phyloP scores from a whole-genome alignment of 2,113 vertebrate species.

The Nyctibius bracteatus region DNA sequence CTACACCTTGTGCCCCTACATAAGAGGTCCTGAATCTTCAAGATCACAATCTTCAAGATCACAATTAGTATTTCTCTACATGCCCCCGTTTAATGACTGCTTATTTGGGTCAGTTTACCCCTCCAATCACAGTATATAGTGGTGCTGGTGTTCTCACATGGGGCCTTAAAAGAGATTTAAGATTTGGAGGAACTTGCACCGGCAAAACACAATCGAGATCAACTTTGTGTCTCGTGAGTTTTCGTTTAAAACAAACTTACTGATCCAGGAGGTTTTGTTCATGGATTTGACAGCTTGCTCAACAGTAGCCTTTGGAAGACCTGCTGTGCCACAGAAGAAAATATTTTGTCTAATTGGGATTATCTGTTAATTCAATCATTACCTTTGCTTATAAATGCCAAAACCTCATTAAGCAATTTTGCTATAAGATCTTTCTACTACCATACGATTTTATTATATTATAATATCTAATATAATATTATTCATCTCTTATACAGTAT shows the following conservation, averaged over 20 bases:
- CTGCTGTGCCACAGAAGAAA: background rate
- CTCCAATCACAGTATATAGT: background rate
- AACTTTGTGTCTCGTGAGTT: background rate
- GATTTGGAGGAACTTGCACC: background rate
- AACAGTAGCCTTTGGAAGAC: background rate
- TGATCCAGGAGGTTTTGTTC: background rate
- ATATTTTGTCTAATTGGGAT: background rate
- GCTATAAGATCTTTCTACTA: background rate
- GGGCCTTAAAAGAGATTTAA: background rate
- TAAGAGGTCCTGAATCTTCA: background rate
- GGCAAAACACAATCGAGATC: background rate
- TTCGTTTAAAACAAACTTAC: background rate
- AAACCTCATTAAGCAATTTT: background rate
- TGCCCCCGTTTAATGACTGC: background rate
- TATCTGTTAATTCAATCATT: background rate
- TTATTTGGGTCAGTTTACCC: background rate
- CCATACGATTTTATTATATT: background rate
- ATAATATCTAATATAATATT: background rate
- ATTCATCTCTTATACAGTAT: background rate
- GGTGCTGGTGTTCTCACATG: background rate
- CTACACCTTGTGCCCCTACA: background rate
- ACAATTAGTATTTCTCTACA: background rate
- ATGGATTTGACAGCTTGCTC: background rate
- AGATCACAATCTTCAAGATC: background rate
- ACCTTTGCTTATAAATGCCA: background rate